Evolutionary conservation across 2,888 invertebrate species (phyloP).

Genomic region (Epiblema foenella): DNA sequence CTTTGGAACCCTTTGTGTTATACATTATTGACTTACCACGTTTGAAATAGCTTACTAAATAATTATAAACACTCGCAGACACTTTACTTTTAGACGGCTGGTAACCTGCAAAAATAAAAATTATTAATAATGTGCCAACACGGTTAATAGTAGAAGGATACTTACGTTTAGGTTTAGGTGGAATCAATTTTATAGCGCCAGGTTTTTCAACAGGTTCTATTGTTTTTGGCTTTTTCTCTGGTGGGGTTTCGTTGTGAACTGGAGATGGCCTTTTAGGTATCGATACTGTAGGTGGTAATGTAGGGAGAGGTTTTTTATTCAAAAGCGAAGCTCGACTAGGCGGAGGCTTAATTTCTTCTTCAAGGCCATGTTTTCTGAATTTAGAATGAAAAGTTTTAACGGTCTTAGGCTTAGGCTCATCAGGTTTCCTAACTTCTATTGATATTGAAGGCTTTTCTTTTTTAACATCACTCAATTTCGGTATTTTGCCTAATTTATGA

Average conservation of each 20-base stretch:
- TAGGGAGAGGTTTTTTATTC: slow-evolving; percentile 83
- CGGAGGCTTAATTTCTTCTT: slow-evolving; percentile 94
- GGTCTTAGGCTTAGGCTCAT: slow-evolving; percentile 92
- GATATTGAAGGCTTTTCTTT: slow-evolving; percentile 91
- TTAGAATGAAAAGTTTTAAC: slow-evolving; percentile 96
- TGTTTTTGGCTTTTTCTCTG: slow-evolving; percentile 92
- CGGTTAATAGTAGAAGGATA: slow-evolving; percentile 68
- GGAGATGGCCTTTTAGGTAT: slow-evolving; percentile 81
- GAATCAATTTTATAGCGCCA: slow-evolving; percentile 93
- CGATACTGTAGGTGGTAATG: slow-evolving; percentile 74
- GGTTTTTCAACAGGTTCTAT: slow-evolving; percentile 87
- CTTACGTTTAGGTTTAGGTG: slow-evolving; percentile 96
- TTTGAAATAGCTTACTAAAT: slow-evolving; percentile 66
- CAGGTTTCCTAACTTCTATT: slow-evolving; percentile 90
- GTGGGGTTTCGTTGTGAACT: slow-evolving; percentile 81
- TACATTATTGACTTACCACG: slow-evolving; percentile 83
- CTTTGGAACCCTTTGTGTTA: slow-evolving; percentile 74
- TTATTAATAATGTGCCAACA: slow-evolving; percentile 61
- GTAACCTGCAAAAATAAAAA: slow-evolving; percentile 78
- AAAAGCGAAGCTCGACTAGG: slow-evolving; percentile 89
- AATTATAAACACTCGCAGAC: slow-evolving; percentile 59
- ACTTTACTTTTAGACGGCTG: slow-evolving; percentile 53
- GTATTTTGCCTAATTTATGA: slow-evolving; percentile 91
- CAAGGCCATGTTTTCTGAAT: slow-evolving; percentile 95
- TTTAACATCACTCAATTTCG: slow-evolving; percentile 87